Conservation (phyloP, 2,797 vertebrate genomes). For the Alcedo atthis region DNA sequence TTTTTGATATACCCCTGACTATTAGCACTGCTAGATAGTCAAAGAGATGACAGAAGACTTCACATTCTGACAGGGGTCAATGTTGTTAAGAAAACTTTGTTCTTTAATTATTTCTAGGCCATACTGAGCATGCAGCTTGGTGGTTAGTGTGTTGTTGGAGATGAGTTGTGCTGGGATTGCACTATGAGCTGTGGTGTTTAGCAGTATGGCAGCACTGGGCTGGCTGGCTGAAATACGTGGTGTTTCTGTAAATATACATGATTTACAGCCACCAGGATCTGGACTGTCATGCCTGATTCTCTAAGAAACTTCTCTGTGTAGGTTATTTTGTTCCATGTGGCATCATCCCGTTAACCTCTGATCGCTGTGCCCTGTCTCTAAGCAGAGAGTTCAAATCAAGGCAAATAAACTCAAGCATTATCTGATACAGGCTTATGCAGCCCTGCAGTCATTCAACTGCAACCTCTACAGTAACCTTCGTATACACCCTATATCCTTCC, state of each 20-base stretch:
- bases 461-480: constrained; percentile 41
- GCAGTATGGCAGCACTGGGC: not conserved
- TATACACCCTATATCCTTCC: constrained; percentile 23
- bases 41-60: constrained; percentile 39
- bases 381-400: constrained; percentile 33
- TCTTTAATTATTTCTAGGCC: constrained; percentile 20
- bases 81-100: constrained; percentile 12
- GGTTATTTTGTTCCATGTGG: not conserved
- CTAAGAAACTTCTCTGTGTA: not conserved
- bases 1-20: constrained; percentile 25
- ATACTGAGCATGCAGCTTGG: not conserved
- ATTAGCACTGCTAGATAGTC: not conserved
- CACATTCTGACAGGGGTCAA: not conserved
- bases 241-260: not conserved
- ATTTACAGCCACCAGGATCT: not conserved
- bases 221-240: not conserved
- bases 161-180: not conserved
- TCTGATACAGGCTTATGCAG: constrained; percentile 10
- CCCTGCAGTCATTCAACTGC: constrained; percentile 48
- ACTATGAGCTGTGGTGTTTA: not conserved
- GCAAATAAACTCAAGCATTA: constrained; percentile 24
- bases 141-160: not conserved
- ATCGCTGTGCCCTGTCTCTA: not conserved
- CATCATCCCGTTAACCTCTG: not conserved
- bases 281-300: not conserved